phyloP scores from a whole-genome alignment of 1,140 invertebrate genomes.

The Campoletis sonorensis region DNA sequence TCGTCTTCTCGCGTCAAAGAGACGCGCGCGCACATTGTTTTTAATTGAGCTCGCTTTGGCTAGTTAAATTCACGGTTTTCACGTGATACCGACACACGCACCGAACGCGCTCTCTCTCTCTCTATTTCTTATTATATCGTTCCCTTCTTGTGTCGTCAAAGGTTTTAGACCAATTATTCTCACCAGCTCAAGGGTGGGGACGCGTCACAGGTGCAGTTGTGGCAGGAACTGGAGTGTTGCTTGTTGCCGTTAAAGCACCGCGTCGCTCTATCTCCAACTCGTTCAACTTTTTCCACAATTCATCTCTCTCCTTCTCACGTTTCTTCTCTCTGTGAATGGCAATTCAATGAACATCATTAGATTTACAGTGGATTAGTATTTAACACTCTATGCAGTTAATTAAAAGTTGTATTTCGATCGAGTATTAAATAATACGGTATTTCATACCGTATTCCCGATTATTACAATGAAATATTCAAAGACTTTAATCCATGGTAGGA shows the following conservation, averaged over 20 bases:
- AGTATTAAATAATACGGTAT: too few relatives aligned
- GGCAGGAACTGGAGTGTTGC: slow-evolving; percentile 74
- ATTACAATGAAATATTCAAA: neutral
- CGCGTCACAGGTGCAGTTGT: slow-evolving; percentile 70
- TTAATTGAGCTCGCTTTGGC: slow-evolving; percentile 9
- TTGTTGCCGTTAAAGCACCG: slow-evolving; percentile 63
- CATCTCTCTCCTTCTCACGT: slow-evolving; percentile 94
- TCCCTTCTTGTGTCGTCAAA: slow-evolving; percentile 20
- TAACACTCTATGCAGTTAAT: too few relatives aligned
- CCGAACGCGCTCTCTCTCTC: neutral
- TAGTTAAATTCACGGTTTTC: slow-evolving; percentile 7
- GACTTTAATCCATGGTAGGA: too few relatives aligned
- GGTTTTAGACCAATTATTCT: slow-evolving; percentile 53
- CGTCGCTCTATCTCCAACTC: slow-evolving; percentile 86
- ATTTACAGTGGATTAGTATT: too few relatives aligned
- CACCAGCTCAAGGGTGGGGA: slow-evolving; percentile 75
- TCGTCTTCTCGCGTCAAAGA: neutral
- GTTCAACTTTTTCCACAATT: slow-evolving; percentile 94
- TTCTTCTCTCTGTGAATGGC: slow-evolving; percentile 89
- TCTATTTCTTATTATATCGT: neutral
- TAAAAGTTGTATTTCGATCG: too few relatives aligned
- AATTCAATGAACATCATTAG: too few relatives aligned
- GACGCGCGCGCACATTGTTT: neutral
- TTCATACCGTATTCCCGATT: neutral
- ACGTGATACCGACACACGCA: neutral